These are phyloP conservation scores for Sylvietta virens DNA, from an alignment of 2,113 vertebrate genomes.

Conservation along the genomic window DNA sequence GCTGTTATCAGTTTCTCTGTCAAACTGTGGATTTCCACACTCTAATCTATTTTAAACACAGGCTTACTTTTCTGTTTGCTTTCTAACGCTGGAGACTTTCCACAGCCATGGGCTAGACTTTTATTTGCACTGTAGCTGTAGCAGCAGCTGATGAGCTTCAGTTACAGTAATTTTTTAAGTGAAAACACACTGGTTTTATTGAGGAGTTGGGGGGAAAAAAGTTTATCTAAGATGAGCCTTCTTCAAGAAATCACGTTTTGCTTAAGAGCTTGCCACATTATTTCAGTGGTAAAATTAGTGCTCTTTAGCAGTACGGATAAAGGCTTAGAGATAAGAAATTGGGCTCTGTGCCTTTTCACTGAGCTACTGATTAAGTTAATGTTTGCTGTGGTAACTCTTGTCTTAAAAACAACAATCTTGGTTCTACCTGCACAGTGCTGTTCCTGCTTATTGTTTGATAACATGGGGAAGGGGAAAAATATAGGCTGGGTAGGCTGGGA, in stretches of 20 bases:
- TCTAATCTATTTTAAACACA: conserved; percentile 9
- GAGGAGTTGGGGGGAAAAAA: not conserved
- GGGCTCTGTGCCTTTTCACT: not conserved
- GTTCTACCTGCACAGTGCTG: not conserved
- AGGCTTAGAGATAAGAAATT: not conserved
- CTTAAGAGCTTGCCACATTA: not conserved
- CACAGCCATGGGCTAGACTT: not conserved
- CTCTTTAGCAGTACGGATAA: not conserved
- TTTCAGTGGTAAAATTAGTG: not conserved
- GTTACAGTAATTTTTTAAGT: not conserved
- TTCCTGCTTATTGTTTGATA: not conserved
- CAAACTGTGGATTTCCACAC: not conserved
- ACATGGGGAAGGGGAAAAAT: not conserved
- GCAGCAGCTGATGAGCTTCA: not conserved
- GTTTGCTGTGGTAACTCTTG: not conserved
- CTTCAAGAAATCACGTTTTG: not conserved
- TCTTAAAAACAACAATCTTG: not conserved
- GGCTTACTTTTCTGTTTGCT: conserved; percentile 33
- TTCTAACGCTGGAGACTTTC: not conserved
- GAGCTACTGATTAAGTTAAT: not conserved
- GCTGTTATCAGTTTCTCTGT: conserved; percentile 3
- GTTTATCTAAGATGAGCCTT: not conserved
- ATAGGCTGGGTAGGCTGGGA: not conserved
- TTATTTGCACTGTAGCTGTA: not conserved
- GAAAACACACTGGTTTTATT: not conserved